Evolutionary conservation across 2,888 invertebrate species (phyloP).

Genomic region (Luffia ferchaultella): DNA sequence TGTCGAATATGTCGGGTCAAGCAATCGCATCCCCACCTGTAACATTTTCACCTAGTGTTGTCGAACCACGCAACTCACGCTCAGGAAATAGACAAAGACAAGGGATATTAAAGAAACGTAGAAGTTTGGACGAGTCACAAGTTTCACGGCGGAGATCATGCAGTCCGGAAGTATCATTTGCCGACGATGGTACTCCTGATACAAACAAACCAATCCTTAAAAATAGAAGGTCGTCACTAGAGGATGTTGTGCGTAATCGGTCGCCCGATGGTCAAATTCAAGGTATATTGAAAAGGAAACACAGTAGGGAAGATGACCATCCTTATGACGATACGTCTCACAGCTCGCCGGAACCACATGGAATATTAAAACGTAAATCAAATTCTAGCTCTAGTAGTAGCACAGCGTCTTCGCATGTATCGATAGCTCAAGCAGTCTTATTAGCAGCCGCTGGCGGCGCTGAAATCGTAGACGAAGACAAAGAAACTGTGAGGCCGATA

Average conservation of each 20-base stretch:
- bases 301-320: slow-evolving; percentile 70
- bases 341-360: slow-evolving; percentile 75
- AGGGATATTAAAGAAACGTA: slow-evolving; percentile 84
- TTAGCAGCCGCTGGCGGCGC: slow-evolving; percentile 71
- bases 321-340: slow-evolving; percentile 69
- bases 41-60: slow-evolving; percentile 80
- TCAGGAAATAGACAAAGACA: slow-evolving; percentile 69
- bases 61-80: slow-evolving; percentile 70
- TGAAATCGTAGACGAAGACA: slow-evolving; percentile 61
- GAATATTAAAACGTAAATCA: slow-evolving; percentile 82
- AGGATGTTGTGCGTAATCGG: slow-evolving; percentile 70
- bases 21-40: slow-evolving; percentile 73
- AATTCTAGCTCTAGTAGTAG: slow-evolving; percentile 74
- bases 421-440: slow-evolving; percentile 73
- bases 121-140: slow-evolving; percentile 82
- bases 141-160: slow-evolving; percentile 73
- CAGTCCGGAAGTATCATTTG: slow-evolving; percentile 73
- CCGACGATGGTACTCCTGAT: slow-evolving; percentile 63
- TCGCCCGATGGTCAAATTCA: slow-evolving; percentile 73
- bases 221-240: slow-evolving; percentile 74
- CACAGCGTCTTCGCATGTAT: slow-evolving; percentile 71
- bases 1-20: slow-evolving; percentile 57
- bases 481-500: slow-evolving; percentile 76
- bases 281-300: slow-evolving; percentile 75
- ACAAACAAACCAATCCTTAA: slow-evolving; percentile 72